A percentile compares a stretch with the other conserved stretches of the same genome.
phyloP scores from a whole-genome alignment of 2,113 vertebrate species.

The Ornithorhynchus anatinus region DNA sequence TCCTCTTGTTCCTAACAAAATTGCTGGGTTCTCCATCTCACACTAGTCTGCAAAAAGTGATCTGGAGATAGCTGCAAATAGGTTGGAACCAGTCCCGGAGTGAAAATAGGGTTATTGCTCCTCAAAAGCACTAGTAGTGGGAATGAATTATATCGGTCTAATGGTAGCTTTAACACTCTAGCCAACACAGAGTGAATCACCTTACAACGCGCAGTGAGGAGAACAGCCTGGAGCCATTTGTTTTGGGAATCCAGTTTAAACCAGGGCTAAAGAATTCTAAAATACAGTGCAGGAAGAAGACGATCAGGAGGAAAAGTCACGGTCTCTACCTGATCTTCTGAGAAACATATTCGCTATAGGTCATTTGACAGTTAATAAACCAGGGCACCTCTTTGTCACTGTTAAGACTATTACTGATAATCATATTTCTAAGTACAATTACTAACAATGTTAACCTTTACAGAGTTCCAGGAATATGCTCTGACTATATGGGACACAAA shows the following conservation, averaged over 20 bases:
- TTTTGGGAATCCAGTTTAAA: neutral
- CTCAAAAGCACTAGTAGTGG: neutral
- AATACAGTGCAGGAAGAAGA: neutral
- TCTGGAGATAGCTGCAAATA: neutral
- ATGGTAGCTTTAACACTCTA: neutral
- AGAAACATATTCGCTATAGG: neutral
- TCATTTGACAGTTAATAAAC: neutral
- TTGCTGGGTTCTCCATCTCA: neutral
- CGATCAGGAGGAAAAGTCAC: neutral
- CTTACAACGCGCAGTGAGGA: neutral
- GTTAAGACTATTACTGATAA: neutral
- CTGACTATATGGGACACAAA: neutral
- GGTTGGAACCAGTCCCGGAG: neutral
- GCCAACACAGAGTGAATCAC: neutral
- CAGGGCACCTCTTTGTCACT: neutral
- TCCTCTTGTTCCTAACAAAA: neutral
- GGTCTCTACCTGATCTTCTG: neutral
- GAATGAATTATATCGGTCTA: neutral
- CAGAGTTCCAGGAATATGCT: neutral
- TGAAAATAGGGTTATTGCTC: neutral
- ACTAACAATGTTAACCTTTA: neutral
- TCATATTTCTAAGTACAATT: neutral
- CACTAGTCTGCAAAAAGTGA: neutral
- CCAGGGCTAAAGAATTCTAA: neutral
- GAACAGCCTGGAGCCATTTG: neutral